Base-by-base conservation (phyloP, 2,888 invertebrate species). In the Hypselothyrea guttata region DNA sequence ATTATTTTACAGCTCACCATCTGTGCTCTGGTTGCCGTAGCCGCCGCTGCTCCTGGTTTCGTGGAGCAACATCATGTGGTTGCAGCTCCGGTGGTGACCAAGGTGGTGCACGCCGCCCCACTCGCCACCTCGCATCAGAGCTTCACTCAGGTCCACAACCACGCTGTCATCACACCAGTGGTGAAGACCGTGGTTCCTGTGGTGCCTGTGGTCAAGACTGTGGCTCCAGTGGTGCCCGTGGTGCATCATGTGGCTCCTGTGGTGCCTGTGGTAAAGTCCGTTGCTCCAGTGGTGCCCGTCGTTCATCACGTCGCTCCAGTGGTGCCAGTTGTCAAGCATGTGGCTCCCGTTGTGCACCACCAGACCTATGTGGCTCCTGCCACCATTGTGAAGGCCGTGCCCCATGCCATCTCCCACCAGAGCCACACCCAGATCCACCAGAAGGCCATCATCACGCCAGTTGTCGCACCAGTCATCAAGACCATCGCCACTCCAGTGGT, bases 61-160 rank as follows among this genome's bases (percentile, higher is more conserved):
- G 30, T 88, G 15, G 79, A 88, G 44, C 63, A 87, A 41, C 87
- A 88, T 55, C 87, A 88, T 46, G 78, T 84, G 30, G 69, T 89
- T 41, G 84, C 86, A 8, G 62, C 81, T 18, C 88, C 89, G 7
- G 76, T 87, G 12, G 72, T 90, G 27, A 79, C 87, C 34, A 88
- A 88, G 49, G 54, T 89, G 11, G 86, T 89, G 1, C 87, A 88
- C 49, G 76, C 82, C 22, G 91, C 91, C 77, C 91, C 65, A 12
- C 64, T 86, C 5, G 89, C 92, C 2, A 90, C 92, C 0, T 92
- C 92, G 8, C 92, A 92, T 57, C 92, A 92, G 75, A 91, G 92
- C 47, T 90, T 92, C 22, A 85, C 91, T 1, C 92, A 92, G 62
- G 86, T 91, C n/a, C 91, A 88, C 51, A 89, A 90, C 35, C 90